These are phyloP conservation scores for Manis crassicaudata DNA, from an alignment of 2,797 vertebrate species.

Conservation along the genomic window DNA sequence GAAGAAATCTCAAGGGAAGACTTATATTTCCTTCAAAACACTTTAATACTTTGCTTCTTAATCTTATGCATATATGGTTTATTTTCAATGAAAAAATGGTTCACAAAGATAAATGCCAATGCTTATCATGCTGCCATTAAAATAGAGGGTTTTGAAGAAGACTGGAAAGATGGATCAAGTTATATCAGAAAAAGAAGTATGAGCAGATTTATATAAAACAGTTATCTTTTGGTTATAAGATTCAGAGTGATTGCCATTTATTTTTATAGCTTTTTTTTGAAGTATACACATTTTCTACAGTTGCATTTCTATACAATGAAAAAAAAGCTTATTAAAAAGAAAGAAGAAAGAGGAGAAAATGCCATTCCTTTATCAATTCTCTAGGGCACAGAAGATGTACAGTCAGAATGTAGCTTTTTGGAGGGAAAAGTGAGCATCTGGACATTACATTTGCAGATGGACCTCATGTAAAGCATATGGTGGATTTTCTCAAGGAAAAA, in stretches of 20 bases:
- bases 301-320: background rate
- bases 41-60: background rate
- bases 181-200: background rate
- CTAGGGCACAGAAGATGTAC: background rate
- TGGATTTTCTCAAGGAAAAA: constrained; percentile 59
- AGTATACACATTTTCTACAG: background rate
- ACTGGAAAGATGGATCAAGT: background rate
- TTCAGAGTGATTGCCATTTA: background rate
- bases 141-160: background rate
- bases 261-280: background rate
- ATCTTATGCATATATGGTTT: background rate
- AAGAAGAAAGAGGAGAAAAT: background rate
- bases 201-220: background rate
- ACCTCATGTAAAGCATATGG: constrained; percentile 52
- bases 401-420: background rate
- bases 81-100: background rate
- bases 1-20: background rate
- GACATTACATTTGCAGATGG: constrained; percentile 60
- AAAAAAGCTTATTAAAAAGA: background rate
- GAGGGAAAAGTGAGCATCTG: constrained; percentile 11
- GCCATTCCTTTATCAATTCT: background rate
- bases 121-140: background rate
- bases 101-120: background rate
- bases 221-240: background rate
- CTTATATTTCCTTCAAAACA: background rate